These are phyloP conservation scores for Drosophila seclusa DNA, from an alignment of 2,888 invertebrate species.

Conservation along the genomic window DNA sequence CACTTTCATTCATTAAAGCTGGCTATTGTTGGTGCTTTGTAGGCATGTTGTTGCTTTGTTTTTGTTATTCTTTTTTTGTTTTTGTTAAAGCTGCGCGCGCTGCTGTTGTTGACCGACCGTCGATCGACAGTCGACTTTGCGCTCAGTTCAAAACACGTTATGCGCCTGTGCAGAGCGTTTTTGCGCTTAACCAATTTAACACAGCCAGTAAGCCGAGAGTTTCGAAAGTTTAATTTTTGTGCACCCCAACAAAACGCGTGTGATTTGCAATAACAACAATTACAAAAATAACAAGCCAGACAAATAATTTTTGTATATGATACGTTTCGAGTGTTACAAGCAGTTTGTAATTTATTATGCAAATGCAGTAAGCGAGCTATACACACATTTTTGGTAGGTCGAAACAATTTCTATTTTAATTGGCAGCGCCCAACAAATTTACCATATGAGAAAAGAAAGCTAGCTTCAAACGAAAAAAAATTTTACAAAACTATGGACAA, in stretches of 20 bases:
- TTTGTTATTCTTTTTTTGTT: constrained; percentile 20
- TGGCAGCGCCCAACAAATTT: constrained; percentile 69
- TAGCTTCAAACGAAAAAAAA: constrained; percentile 52
- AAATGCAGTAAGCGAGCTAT: constrained; percentile 60
- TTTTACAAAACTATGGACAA: constrained; percentile 14
- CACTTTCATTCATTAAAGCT: constrained; percentile 76
- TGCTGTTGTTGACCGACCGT: constrained; percentile 58
- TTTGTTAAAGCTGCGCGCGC: constrained; percentile 30
- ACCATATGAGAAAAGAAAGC: constrained; percentile 73
- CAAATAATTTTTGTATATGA: constrained; percentile 42
- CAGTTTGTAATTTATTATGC: constrained; percentile 69
- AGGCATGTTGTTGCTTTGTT: constrained; percentile 19
- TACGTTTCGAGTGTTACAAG: constrained; percentile 47
- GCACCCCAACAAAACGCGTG: constrained; percentile 52
- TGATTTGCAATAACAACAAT: constrained; percentile 47
- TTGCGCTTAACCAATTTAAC: constrained; percentile 56
- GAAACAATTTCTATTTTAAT: constrained; percentile 75
- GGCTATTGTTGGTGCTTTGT: constrained; percentile 60
- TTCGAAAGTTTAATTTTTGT: constrained; percentile 67
- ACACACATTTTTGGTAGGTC: constrained; percentile 62
- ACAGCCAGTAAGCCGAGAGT: constrained; percentile 34
- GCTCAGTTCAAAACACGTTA: constrained; percentile 76
- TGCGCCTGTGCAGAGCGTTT: constrained; percentile 77
- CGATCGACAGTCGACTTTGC: constrained; percentile 49
- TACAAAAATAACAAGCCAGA: constrained; percentile 20